Percentiles rank a stretch among this genome's conserved stretches.
Conservation (phyloP, 1,140 invertebrate genomes). For the Acyrthosiphon pisum region DNA sequence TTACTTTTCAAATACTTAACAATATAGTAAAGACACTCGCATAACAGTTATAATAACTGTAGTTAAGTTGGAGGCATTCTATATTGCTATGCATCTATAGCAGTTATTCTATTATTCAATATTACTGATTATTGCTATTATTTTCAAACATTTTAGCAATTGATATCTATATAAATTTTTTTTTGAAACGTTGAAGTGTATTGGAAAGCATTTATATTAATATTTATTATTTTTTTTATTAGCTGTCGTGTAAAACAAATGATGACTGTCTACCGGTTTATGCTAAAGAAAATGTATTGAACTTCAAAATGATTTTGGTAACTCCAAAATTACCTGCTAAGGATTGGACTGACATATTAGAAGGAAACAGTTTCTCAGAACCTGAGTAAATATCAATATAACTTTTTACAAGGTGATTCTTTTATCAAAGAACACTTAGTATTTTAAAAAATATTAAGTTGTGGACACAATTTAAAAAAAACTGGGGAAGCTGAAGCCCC, state of each 20-base stretch:
- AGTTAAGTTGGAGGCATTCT: too few relatives aligned
- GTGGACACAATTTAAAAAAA: background rate
- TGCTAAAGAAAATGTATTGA: constrained; percentile 67
- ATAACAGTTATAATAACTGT: too few relatives aligned
- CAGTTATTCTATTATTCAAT: constrained; percentile 68
- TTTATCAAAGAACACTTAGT: background rate
- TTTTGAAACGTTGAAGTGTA: background rate
- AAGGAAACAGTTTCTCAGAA: constrained; percentile 60
- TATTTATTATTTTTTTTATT: constrained; percentile 55
- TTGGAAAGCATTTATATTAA: background rate
- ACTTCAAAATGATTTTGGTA: constrained; percentile 79
- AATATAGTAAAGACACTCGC: too few relatives aligned
- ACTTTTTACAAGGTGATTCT: background rate
- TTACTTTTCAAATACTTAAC: too few relatives aligned
- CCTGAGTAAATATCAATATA: constrained; percentile 61
- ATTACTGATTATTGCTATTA: background rate
- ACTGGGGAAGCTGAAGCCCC: too few relatives aligned
- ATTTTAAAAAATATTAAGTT: background rate
- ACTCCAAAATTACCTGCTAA: constrained; percentile 70
- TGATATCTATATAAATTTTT: background rate
- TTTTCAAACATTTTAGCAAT: background rate
- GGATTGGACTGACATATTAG: constrained; percentile 67
- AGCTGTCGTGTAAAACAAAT: constrained; percentile 71
- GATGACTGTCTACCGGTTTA: constrained; percentile 74
- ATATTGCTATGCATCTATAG: too few relatives aligned